Evolutionary conservation across 1,140 invertebrate species (phyloP).

Genomic region (Diachasma alloeum): DNA sequence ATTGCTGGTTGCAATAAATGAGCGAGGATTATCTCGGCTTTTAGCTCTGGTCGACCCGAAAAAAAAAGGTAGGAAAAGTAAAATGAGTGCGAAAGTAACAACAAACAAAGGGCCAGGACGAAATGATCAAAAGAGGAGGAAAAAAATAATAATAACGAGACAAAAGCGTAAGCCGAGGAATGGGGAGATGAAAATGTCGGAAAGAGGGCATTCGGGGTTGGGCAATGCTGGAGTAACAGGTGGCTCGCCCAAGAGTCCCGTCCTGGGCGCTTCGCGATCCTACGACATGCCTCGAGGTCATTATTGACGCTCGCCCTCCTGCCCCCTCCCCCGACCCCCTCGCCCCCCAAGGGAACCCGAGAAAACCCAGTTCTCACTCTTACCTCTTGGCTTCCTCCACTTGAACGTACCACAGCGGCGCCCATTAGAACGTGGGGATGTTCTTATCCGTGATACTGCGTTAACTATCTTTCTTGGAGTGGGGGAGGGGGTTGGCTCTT

Average conservation of each 20-base stretch:
- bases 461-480: background rate
- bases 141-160: background rate
- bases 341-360: constrained; percentile 24
- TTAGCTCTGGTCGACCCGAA: no score
- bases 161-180: background rate
- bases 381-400: background rate
- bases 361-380: constrained; percentile 34
- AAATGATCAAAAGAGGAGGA: background rate
- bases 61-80: background rate
- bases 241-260: constrained; percentile 41
- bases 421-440: background rate
- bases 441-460: constrained; percentile 7
- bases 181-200: background rate
- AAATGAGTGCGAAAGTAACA: background rate
- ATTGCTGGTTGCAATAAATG: no score
- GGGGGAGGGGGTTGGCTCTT: background rate
- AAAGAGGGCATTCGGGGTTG: background rate
- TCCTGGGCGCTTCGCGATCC: constrained; percentile 25
- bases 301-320: constrained; percentile 38
- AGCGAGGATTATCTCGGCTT: no score
- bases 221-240: constrained; percentile 42
- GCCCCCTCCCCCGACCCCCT: background rate
- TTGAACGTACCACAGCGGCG: background rate
- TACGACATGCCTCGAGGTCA: constrained; percentile 35
- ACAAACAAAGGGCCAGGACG: background rate